These are phyloP conservation scores for Thaumetopoea pityocampa DNA, from an alignment of 1,140 invertebrate species.

Conservation along the genomic window DNA sequence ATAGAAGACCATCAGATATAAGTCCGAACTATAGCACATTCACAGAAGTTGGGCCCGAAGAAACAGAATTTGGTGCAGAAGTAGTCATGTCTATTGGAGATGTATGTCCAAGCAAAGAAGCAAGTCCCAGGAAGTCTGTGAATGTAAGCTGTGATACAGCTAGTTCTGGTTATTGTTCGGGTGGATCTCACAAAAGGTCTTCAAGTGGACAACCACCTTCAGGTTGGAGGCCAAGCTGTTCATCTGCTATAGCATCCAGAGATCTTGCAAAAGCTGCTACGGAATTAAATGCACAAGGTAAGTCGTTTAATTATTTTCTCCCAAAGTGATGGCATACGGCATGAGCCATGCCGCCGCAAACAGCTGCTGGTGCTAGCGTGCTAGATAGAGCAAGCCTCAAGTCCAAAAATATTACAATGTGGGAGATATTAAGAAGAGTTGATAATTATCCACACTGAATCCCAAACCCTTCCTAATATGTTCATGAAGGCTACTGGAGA, in stretches of 20 bases:
- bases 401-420: no score
- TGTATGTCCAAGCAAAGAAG: conserved; percentile 66
- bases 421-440: no score
- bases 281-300: conserved; percentile 72
- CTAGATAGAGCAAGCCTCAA: no score
- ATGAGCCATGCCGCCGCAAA: no score
- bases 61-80: conserved; percentile 78
- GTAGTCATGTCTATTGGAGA: conserved; percentile 57
- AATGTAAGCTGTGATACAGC: conserved; percentile 71
- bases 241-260: conserved; percentile 55
- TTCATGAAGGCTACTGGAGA: no score
- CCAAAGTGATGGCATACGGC: no score
- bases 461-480: no score
- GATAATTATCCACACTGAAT: no score
- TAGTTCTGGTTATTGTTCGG: conserved; percentile 70
- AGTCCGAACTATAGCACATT: conserved; percentile 80
- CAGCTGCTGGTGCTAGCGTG: no score
- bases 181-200: conserved; percentile 66
- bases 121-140: conserved; percentile 69
- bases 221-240: conserved; percentile 66
- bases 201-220: conserved; percentile 52
- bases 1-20: conserved; percentile 76
- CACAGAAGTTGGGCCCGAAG: conserved; percentile 80
- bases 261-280: conserved; percentile 68
- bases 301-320: no score